Base-by-base conservation (phyloP, 2,797 vertebrate species). In the Cottoperca gobio region DNA sequence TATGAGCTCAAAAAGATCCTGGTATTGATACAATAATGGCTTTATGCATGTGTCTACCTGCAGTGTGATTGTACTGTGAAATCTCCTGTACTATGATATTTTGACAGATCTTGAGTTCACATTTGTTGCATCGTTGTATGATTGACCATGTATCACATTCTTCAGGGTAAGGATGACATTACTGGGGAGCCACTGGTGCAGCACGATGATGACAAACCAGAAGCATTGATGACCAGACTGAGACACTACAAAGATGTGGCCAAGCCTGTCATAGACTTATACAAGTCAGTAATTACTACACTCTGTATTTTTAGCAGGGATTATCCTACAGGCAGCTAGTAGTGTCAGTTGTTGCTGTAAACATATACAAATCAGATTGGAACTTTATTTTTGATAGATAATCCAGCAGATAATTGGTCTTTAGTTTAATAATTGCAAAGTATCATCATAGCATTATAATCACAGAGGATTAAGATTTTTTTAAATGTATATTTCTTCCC, bases 181-280 rank as follows among this genome's bases (percentile, higher is more conserved):
- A 98, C 95, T 0, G 96, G 97, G 0, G 97, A 99, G 80, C 95
- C 95, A 0, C 88, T 99, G 84, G 94, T 98, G 81, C 97, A 98
- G 85, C 95, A 95, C 0, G 96, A 97, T n/a, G 96, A 97, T 0
- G 97, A 99, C 93, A 96, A 95, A 82, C 96, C 97, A 0, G 96
- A 97, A 84, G 97, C 96, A 0, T 93, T 99, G 58, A 95, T 95
- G 60, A 90, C 95, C 77, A 93, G 95, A 81, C 95, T 99, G 78
- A 94, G 97, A 71, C 97, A 97, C 84, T 99, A 99, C 94, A 99
- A 99, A 86, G 97, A 98, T 6, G 94, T 97, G 49, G 96, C 97
- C 31, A 99, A 99, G 76, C 97, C 97, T 1, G 96, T 99, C 55
- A 97, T 97, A 4, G 95, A 99, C 68, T 74, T 99, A 35, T 99